Base-by-base conservation (phyloP, 2,113 vertebrate genomes). In the Larimichthys crocea region DNA sequence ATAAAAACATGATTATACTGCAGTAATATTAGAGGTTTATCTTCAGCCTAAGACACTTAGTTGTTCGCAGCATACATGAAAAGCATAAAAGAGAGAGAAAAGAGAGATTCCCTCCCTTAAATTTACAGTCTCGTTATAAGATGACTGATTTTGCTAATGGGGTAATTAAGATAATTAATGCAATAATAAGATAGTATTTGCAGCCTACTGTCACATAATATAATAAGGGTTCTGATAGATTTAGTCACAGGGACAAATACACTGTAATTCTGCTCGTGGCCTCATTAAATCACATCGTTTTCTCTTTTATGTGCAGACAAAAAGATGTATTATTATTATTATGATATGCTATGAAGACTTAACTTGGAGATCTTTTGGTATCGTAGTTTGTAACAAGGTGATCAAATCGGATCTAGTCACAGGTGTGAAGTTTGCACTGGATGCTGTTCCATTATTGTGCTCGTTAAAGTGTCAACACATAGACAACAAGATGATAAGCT, bases 81-180 rank as follows among this genome's bases (percentile, higher is more conserved):
- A 44, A 8, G 22, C 20, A 24, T 46, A 24, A 24, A 16, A 64
- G 42, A 44, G 35, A 44, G 19, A 42, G 35, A 42, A 62, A 62
- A 29, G 29, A 7, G 20, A 9, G 10, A 42, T 22, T 44, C 15
- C 1, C 40, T 22, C 11, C 31, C 44, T 35, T n/a, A 40, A n/a
- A 63, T 42, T 6, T 42, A n/a, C 19, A 61, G 16, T 42, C 61
- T 63, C 61, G 44, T 46, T 63, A 64, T 16, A 64, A 44, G 20
- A 22, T 46, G 20, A 46, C 20, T 46, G 62, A 24, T 64, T 64
- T 64, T 16, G 62, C n/a, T 24, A 46, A 46, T 24, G 62, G 24
- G 40, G 62, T 46, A 44, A 64, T 64, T 24, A 46, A 46, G 62
- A 64, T 64, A 64, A 64, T 46, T 46, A 46, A 64, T 64, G 62